Evolutionary conservation across 2,888 invertebrate species (phyloP).

Genomic region (Drosophila flavopinicola): DNA sequence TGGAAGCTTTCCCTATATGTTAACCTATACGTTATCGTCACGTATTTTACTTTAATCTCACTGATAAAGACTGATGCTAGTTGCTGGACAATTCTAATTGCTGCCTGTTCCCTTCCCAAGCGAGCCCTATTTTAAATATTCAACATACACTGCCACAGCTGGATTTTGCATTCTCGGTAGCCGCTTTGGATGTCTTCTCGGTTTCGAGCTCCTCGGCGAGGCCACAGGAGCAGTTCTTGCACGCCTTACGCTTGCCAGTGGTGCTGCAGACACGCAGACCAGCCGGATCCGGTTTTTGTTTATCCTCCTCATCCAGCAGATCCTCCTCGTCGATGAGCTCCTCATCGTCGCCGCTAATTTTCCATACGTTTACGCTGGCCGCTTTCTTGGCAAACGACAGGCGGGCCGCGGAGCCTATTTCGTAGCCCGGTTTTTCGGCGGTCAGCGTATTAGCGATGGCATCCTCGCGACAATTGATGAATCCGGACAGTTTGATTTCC

Average conservation of each 20-base stretch:
- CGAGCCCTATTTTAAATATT: background rate
- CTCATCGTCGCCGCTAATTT: constrained; percentile 88
- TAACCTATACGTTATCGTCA: too few relatives aligned
- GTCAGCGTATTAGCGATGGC: constrained; percentile 80
- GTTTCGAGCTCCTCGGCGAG: constrained; percentile 95
- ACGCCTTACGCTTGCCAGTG: constrained; percentile 96
- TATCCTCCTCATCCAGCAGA: constrained; percentile 94
- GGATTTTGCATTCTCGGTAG: constrained; percentile 88
- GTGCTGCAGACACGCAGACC: constrained; percentile 94
- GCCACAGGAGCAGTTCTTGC: constrained; percentile 99
- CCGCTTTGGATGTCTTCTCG: constrained; percentile 85
- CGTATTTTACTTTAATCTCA: too few relatives aligned
- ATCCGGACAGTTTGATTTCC: constrained; percentile 88
- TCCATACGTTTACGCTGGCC: constrained; percentile 88
- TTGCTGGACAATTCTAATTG: background rate
- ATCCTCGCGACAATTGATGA: constrained; percentile 83
- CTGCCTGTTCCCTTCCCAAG: background rate
- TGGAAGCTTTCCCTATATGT: too few relatives aligned
- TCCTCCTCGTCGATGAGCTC: constrained; percentile 94
- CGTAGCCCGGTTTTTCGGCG: constrained; percentile 89
- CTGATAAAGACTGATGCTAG: background rate
- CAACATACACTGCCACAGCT: constrained; percentile 97
- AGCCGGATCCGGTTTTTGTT: constrained; percentile 93
- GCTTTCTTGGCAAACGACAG: constrained; percentile 83
- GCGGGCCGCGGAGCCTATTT: constrained; percentile 88